Conservation (phyloP, 2,797 vertebrate genomes). For the Microcaecilia unicolor region DNA sequence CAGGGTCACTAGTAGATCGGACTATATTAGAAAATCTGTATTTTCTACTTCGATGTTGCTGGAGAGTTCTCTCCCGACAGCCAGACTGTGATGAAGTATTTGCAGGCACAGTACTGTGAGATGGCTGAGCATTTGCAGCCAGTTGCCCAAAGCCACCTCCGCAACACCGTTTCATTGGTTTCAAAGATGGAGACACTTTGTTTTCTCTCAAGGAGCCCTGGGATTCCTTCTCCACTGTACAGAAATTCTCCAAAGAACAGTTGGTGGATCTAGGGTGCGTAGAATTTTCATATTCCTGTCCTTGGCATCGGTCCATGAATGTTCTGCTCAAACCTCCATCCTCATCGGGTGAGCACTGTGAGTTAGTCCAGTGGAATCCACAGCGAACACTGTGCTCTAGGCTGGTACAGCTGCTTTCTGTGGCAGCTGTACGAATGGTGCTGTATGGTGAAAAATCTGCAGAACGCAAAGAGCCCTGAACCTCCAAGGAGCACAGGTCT, state of each 20-base stretch:
- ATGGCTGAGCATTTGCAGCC: conserved; percentile 45
- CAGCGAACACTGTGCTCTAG: conserved; percentile 50
- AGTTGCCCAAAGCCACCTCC: conserved; percentile 66
- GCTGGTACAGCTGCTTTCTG: conserved; percentile 55
- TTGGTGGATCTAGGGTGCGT: conserved; percentile 40
- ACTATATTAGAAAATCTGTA: conserved; percentile 66
- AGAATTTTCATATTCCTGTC: conserved; percentile 46
- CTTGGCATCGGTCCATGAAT: conserved; percentile 30
- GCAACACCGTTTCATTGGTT: conserved; percentile 68
- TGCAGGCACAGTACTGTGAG: conserved; percentile 43
- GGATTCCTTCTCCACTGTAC: conserved; percentile 30
- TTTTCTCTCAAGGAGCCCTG: conserved; percentile 10
- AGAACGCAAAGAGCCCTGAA: conserved; percentile 58
- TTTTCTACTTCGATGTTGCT: conserved; percentile 35
- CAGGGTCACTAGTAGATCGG: conserved; percentile 86
- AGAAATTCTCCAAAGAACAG: conserved; percentile 63
- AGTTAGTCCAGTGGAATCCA: conserved; percentile 30
- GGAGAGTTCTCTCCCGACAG: conserved; percentile 30
- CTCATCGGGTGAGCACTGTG: conserved; percentile 30
- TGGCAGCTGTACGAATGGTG: conserved; percentile 40
- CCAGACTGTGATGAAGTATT: conserved; percentile 13
- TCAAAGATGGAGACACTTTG: conserved; percentile 36
- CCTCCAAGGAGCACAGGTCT: conserved; percentile 74
- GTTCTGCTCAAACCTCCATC: conserved; percentile 46
- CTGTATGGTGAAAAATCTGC: conserved; percentile 63